Percentiles rank a stretch among this genome's conserved stretches.
Evolutionary conservation across 2,888 invertebrate genomes (phyloP).

Genomic region (Tricholauxania praeusta): DNA sequence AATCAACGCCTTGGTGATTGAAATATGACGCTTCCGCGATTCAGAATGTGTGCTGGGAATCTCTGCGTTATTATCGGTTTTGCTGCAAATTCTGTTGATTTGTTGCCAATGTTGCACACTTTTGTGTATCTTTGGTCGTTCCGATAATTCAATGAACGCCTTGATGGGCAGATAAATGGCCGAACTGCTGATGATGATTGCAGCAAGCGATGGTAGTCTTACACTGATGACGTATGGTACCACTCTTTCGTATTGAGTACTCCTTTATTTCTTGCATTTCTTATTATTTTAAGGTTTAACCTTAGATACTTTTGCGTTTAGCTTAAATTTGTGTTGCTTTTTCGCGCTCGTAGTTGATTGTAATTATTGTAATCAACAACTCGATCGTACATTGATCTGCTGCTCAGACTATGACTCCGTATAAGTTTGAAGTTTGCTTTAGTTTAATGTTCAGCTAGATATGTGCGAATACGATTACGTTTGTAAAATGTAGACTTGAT

Average conservation of each 20-base stretch:
- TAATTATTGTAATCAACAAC: constrained; percentile 64
- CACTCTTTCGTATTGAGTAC: neutral
- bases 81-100: constrained; percentile 38
- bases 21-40: too few species aligned
- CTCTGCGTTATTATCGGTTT: too few species aligned
- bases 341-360: constrained; percentile 62
- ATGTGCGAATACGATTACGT: constrained; percentile 8
- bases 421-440: neutral
- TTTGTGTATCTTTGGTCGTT: neutral
- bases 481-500: constrained; percentile 9
- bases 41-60: too few species aligned
- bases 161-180: constrained; percentile 9
- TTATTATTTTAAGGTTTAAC: constrained; percentile 22
- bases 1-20: too few species aligned
- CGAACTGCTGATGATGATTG: constrained; percentile 1
- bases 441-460: constrained; percentile 34
- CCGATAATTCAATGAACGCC: neutral
- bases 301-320: constrained; percentile 21
- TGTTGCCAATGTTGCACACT: constrained; percentile 32
- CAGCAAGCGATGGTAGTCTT: neutral
- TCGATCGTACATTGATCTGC: constrained; percentile 46
- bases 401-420: neutral
- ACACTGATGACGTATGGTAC: neutral
- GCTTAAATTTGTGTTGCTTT: constrained; percentile 34
- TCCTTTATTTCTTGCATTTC: constrained; percentile 17